Evolutionary conservation across 2,797 vertebrate species (phyloP).

Genomic region (Pristis pectinata): DNA sequence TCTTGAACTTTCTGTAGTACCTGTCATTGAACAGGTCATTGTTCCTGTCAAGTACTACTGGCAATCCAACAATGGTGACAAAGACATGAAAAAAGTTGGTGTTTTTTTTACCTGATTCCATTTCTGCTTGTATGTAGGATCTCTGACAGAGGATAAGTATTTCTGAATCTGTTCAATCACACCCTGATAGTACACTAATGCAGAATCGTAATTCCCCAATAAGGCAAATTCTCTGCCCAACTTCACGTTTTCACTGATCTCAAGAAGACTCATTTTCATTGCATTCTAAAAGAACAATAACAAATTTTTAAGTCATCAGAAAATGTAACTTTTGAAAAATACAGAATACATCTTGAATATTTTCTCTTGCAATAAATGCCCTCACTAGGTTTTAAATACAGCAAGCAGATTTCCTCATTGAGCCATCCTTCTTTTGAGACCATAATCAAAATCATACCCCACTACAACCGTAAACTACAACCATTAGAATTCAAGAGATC

Average conservation of each 20-base stretch:
- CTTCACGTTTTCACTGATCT: slow-evolving; percentile 93
- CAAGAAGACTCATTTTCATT: slow-evolving; percentile 80
- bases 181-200: slow-evolving; percentile 86
- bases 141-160: slow-evolving; percentile 72
- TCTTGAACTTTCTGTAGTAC: too few species aligned
- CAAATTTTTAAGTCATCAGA: not conserved
- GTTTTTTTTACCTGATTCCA: slow-evolving; percentile 81
- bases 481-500: not conserved
- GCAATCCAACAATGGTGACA: not conserved
- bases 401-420: not conserved
- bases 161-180: slow-evolving; percentile 90
- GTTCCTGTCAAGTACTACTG: not conserved
- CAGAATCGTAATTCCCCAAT: slow-evolving; percentile 92
- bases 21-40: not conserved
- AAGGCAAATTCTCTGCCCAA: slow-evolving; percentile 91
- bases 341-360: not conserved
- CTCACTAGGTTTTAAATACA: not conserved
- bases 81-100: not conserved
- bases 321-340: not conserved
- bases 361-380: not conserved
- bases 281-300: slow-evolving; percentile 8
- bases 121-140: slow-evolving; percentile 74
- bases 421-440: too few species aligned
- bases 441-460: too few species aligned
- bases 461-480: too few species aligned